Conservation (phyloP, 1,140 invertebrate genomes). For the Paralvinella palmiformis region DNA sequence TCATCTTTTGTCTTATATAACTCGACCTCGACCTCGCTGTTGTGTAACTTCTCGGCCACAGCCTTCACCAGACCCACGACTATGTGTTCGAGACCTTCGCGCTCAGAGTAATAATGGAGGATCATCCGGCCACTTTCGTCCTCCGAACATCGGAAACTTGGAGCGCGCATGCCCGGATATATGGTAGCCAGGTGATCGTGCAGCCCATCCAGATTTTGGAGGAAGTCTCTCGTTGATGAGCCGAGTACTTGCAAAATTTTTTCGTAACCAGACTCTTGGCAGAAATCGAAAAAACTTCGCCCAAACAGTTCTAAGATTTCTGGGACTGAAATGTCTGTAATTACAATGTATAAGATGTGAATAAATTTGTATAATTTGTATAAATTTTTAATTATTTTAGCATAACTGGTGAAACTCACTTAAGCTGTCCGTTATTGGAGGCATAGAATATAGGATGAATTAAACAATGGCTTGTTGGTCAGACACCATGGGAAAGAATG, state of each 20-base stretch:
- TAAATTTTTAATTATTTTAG: no score
- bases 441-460: no score
- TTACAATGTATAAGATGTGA: no score
- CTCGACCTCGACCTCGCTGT: not conserved
- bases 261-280: constrained; percentile 88
- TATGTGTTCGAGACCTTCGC: constrained; percentile 85
- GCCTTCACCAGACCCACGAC: constrained; percentile 93
- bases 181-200: constrained; percentile 87
- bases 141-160: constrained; percentile 85
- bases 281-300: constrained; percentile 80
- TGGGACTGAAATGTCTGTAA: no score
- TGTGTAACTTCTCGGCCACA: constrained; percentile 26
- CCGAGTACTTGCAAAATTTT: constrained; percentile 87
- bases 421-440: no score
- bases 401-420: no score
- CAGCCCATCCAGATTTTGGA: constrained; percentile 89
- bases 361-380: no score
- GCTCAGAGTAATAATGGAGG: constrained; percentile 87
- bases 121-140: constrained; percentile 76
- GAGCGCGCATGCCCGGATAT: constrained; percentile 87
- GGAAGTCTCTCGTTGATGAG: constrained; percentile 83
- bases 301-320: not conserved
- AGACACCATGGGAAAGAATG: no score
- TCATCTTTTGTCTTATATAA: constrained; percentile 10
- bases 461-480: no score